Conservation (phyloP, 2,888 invertebrate genomes). For the Idaea aversata region DNA sequence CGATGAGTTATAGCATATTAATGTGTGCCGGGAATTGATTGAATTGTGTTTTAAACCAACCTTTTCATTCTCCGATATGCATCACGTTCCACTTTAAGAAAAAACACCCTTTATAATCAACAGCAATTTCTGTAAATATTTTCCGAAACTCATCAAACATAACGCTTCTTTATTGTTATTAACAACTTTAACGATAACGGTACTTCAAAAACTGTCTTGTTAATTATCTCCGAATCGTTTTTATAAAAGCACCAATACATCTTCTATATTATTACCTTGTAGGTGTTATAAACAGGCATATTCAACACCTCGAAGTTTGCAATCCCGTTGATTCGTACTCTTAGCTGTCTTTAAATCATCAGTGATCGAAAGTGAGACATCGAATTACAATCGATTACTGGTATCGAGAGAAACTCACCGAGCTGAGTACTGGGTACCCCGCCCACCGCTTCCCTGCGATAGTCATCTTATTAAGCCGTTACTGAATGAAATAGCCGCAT, state of each 20-base stretch:
- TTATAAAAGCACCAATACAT: not conserved
- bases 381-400: conserved; percentile 53
- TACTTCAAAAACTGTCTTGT: conserved; percentile 1
- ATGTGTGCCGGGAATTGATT: not conserved
- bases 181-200: not conserved
- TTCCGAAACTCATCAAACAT: not conserved
- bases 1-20: not conserved
- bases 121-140: not conserved
- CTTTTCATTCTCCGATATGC: not conserved
- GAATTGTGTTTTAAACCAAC: not conserved
- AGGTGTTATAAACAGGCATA: not conserved
- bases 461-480: conserved; percentile 57
- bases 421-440: conserved; percentile 26
- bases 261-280: not conserved
- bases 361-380: conserved; percentile 50
- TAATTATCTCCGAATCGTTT: not conserved
- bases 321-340: conserved; percentile 22
- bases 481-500: conserved; percentile 21
- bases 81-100: not conserved
- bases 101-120: not conserved
- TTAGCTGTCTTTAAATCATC: conserved; percentile 24
- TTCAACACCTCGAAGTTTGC: not conserved
- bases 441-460: conserved; percentile 42
- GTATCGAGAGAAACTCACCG: conserved; percentile 42
- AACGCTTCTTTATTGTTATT: not conserved